A percentile compares a stretch with the other conserved stretches of the same genome.
These are phyloP conservation scores for Echeneis naucrates DNA, from an alignment of 2,797 vertebrate species.

Conservation along the genomic window DNA sequence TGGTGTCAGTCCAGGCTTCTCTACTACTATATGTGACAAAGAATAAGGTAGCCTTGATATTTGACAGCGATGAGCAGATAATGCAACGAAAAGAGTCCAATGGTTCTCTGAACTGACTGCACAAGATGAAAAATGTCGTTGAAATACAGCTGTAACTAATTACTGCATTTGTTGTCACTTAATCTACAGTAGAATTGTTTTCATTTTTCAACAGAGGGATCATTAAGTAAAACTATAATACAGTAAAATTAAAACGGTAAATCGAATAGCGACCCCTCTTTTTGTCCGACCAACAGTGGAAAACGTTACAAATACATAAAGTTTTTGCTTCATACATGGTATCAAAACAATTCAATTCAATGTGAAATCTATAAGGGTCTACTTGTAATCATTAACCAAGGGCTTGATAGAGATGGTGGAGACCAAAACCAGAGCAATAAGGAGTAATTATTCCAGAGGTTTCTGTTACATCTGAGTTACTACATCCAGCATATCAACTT, in stretches of 20 bases:
- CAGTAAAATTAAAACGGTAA: not conserved
- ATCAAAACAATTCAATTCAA: not conserved
- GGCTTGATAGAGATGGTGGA: not conserved
- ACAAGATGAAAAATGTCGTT: not conserved
- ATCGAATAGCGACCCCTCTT: not conserved
- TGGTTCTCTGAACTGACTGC: constrained; percentile 12
- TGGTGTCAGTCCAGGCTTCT: constrained; percentile 73
- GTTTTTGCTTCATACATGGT: not conserved
- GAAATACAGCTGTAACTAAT: not conserved
- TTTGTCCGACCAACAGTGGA: not conserved
- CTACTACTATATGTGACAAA: constrained; percentile 69
- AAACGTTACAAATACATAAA: not conserved
- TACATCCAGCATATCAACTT: not conserved
- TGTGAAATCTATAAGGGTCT: not conserved
- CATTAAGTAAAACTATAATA: not conserved
- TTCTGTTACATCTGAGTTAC: no score
- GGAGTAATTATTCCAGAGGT: not conserved
- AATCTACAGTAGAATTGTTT: no score
- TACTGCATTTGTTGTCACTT: not conserved
- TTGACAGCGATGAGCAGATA: constrained; percentile 67
- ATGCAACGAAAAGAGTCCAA: constrained; percentile 49
- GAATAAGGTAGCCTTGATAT: constrained; percentile 62
- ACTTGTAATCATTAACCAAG: not conserved
- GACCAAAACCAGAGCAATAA: not conserved
- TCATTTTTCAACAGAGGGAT: not conserved